phyloP scores from a whole-genome alignment of 2,888 invertebrate species.

The Thecocarcelia acutangulata region DNA sequence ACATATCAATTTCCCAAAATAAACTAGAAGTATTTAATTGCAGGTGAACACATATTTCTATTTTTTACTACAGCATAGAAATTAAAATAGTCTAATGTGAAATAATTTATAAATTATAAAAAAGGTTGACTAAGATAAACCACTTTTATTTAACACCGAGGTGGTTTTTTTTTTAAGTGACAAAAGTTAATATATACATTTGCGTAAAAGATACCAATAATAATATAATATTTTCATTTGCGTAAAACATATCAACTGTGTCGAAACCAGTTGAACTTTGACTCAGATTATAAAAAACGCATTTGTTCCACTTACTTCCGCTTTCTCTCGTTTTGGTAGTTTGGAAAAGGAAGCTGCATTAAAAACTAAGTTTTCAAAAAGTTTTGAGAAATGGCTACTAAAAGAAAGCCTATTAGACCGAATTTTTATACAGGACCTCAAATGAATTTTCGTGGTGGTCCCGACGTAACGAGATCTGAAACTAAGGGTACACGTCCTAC shows the following conservation, averaged over 20 bases:
- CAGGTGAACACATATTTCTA: conserved; percentile 67
- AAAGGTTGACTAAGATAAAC: neutral
- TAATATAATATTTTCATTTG: no score
- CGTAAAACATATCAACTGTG: neutral
- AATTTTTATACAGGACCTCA: conserved; percentile 75
- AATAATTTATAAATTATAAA: conserved; percentile 13
- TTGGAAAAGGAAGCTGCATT: neutral
- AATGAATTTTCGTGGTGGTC: conserved; percentile 84
- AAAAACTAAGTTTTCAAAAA: neutral
- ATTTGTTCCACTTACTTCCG: neutral
- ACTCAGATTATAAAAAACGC: conserved; percentile 15
- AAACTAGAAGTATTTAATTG: conserved; percentile 55
- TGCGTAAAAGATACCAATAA: neutral
- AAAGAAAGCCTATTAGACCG: conserved; percentile 80
- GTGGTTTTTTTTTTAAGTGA: neutral
- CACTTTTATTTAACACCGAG: neutral
- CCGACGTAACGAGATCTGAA: conserved; percentile 81
- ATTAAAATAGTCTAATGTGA: conserved; percentile 25
- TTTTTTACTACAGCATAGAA: conserved; percentile 54
- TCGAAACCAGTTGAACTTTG: conserved; percentile 70
- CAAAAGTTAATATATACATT: neutral
- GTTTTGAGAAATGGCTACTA: conserved; percentile 79
- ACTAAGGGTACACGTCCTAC: conserved; percentile 89
- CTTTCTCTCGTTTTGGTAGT: conserved; percentile 37
- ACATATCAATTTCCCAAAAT: conserved; percentile 65